Conservation (phyloP, 2,888 invertebrate species). For the Synanthedon formicaeformis region DNA sequence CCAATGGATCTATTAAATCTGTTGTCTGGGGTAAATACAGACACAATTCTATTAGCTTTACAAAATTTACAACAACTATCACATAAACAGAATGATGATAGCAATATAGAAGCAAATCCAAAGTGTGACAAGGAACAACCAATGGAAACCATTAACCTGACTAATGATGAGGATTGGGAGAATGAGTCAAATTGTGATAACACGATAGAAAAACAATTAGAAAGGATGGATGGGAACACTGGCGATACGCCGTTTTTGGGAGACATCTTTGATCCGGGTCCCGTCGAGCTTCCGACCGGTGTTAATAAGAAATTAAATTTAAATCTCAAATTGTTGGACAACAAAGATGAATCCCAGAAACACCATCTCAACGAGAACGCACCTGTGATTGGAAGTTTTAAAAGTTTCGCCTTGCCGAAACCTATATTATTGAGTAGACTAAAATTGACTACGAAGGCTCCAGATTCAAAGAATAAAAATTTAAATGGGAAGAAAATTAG, state of each 20-base stretch:
- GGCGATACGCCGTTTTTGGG: conserved; percentile 58
- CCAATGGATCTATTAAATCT: conserved; percentile 40
- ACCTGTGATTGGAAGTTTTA: conserved; percentile 59
- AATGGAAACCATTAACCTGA: conserved; percentile 52
- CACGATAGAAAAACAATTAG: conserved; percentile 43
- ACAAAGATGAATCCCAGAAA: conserved; percentile 19
- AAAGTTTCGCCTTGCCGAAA: conserved; percentile 65
- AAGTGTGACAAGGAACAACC: conserved; percentile 12
- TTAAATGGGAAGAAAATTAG: conserved; percentile 29
- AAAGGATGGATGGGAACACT: conserved; percentile 44
- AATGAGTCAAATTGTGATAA: conserved; percentile 48
- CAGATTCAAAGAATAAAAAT: conserved; percentile 31
- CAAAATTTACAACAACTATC: conserved; percentile 55
- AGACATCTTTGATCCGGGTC: conserved; percentile 63
- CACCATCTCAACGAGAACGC: conserved; percentile 36
- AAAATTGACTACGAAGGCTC: conserved; percentile 47
- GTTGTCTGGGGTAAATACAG: conserved; percentile 51
- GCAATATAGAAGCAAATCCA: conserved; percentile 8
- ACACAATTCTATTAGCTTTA: conserved; percentile 48
- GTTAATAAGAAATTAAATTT: conserved; percentile 41
- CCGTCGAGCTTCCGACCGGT: conserved; percentile 36
- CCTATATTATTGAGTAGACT: conserved; percentile 60
- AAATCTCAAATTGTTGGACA: conserved; percentile 28
- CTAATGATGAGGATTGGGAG: conserved; percentile 61
- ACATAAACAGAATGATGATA: conserved; percentile 19